Conservation (phyloP, 2,888 invertebrate species). For the Drosophila nr. medialis region DNA sequence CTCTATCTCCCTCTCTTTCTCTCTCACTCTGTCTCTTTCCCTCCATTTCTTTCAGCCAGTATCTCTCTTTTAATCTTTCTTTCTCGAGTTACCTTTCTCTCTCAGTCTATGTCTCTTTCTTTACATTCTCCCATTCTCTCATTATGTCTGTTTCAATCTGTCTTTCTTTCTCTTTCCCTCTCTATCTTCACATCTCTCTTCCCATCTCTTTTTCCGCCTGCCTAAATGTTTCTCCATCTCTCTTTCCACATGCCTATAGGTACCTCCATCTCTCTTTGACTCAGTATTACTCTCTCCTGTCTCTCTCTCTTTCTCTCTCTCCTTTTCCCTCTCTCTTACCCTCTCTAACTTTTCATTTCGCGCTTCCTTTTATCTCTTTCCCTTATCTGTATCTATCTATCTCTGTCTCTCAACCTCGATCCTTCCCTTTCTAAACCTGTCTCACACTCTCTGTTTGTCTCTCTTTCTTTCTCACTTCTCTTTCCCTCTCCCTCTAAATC, state of each 20-base stretch:
- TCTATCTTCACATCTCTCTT: neutral
- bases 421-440: neutral
- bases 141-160: too few species aligned
- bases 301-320: neutral
- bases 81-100: neutral
- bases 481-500: neutral
- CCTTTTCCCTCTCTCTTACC: neutral
- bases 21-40: neutral
- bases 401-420: neutral
- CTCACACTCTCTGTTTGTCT: neutral
- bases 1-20: neutral
- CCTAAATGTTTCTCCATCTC: neutral
- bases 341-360: rapidly evolving
- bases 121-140: too few species aligned
- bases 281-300: rapidly evolving
- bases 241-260: neutral
- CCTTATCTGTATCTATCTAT: neutral
- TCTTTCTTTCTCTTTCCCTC: too few species aligned
- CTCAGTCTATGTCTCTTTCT: too few species aligned
- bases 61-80: neutral
- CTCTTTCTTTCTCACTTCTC: neutral
- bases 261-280: rapidly evolving
- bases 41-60: rapidly evolving
- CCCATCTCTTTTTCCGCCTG: neutral
- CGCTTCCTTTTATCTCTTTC: neutral